Conservation (phyloP, 2,797 vertebrate genomes). For the Gallinago stenura region DNA sequence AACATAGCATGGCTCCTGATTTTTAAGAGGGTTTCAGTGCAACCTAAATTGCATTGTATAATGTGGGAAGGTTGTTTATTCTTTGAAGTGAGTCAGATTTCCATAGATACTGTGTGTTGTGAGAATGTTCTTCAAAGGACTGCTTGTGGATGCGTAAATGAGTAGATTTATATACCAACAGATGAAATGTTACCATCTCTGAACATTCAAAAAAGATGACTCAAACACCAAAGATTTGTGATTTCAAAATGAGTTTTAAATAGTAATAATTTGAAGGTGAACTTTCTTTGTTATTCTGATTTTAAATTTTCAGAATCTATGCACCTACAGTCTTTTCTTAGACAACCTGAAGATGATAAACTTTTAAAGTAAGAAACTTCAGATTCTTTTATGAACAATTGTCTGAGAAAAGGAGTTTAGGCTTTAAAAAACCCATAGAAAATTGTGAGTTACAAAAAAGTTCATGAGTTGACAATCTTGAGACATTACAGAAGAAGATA, state of each 20-base stretch:
- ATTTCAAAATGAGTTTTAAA: neutral
- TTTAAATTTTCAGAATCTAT: neutral
- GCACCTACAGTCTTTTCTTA: neutral
- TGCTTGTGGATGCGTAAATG: neutral
- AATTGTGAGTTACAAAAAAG: neutral
- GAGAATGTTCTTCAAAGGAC: neutral
- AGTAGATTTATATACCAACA: neutral
- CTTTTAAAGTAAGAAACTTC: neutral
- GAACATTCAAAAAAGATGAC: neutral
- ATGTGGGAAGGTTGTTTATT: neutral
- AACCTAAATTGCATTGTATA: neutral
- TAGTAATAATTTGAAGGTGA: neutral
- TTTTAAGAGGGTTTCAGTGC: neutral
- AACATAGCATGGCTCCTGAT: neutral
- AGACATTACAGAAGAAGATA: neutral
- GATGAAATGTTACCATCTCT: neutral
- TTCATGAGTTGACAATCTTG: neutral
- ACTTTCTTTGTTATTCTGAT: neutral
- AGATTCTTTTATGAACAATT: neutral
- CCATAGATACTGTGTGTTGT: neutral
- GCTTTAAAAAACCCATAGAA: neutral
- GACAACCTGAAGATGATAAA: neutral
- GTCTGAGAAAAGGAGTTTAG: neutral
- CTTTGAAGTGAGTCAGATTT: constrained; percentile 9
- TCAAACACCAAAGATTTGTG: neutral